Percentiles rank a stretch among this genome's conserved stretches.
Conservation (phyloP, 1,140 invertebrate genomes). For the Drosophila truncata region DNA sequence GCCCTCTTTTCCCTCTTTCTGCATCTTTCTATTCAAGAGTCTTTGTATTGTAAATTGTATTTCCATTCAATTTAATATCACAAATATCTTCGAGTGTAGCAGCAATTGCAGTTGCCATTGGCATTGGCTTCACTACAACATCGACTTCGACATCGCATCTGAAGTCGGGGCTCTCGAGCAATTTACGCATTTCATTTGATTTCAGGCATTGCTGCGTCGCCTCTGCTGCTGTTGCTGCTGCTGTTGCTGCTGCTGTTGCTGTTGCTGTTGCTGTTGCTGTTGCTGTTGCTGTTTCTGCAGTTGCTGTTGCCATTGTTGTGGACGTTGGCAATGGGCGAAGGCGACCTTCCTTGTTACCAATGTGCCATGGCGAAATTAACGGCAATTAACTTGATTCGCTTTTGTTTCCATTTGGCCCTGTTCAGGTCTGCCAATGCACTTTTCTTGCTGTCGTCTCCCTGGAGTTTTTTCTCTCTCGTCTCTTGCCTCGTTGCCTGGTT, state of each 20-base stretch:
- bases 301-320: conserved; percentile 37
- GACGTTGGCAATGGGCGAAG: conserved; percentile 32
- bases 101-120: conserved; percentile 51
- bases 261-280: conserved; percentile 2
- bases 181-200: conserved; percentile 80
- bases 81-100: conserved; percentile 2
- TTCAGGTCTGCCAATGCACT: conserved; percentile 43
- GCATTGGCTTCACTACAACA: conserved; percentile 19
- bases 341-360: conserved; percentile 77
- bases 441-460: conserved; percentile 43
- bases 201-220: conserved; percentile 44
- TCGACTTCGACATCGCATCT: conserved; percentile 31
- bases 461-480: not conserved
- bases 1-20: not conserved
- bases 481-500: conserved; percentile 5
- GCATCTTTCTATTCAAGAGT: not conserved
- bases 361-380: conserved; percentile 78
- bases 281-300: not conserved
- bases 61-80: no score
- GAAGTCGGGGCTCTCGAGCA: conserved; percentile 41
- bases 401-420: conserved; percentile 53
- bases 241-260: no score
- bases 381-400: conserved; percentile 80
- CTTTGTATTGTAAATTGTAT: not conserved
- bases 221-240: no score